These are phyloP conservation scores for Nannobrachium achirus DNA, from an alignment of 2,113 vertebrate species.

Conservation along the genomic window DNA sequence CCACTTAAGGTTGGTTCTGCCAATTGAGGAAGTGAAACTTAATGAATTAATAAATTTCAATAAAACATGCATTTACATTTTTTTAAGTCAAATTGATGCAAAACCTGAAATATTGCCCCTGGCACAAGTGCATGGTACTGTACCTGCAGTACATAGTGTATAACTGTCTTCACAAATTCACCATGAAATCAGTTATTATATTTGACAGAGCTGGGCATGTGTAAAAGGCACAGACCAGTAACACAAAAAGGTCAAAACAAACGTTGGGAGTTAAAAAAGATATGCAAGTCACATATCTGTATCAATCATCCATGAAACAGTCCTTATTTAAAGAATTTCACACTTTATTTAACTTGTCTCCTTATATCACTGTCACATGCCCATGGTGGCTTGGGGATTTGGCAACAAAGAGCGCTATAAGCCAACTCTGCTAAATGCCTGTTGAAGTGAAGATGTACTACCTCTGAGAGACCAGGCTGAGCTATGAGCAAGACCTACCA, in stretches of 20 bases:
- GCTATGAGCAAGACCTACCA: constrained; percentile 56
- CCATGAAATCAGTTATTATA: constrained; percentile 63
- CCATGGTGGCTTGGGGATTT: constrained; percentile 50
- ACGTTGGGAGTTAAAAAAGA: constrained; percentile 66
- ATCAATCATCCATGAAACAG: constrained; percentile 69
- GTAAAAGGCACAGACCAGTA: constrained; percentile 55
- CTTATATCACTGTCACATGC: constrained; percentile 74
- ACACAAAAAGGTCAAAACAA: constrained; percentile 73
- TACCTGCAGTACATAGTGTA: constrained; percentile 3
- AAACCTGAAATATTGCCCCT: constrained; percentile 12
- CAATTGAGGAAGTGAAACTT: neutral
- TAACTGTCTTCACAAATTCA: constrained; percentile 59
- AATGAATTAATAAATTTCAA: constrained; percentile 28
- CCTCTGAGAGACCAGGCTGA: constrained; percentile 51
- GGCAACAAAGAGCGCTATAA: constrained; percentile 50
- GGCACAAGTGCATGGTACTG: too few relatives aligned
- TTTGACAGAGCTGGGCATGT: constrained; percentile 48
- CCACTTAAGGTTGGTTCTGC: neutral
- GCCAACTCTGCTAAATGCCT: constrained; percentile 64
- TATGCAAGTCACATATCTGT: constrained; percentile 66
- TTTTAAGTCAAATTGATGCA: constrained; percentile 19
- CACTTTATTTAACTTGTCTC: constrained; percentile 82
- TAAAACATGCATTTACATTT: constrained; percentile 19
- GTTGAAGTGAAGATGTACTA: constrained; percentile 57
- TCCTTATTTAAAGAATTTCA: constrained; percentile 80